phyloP scores from a whole-genome alignment of 2,797 vertebrate genomes.

The Anomalospiza imberbis region DNA sequence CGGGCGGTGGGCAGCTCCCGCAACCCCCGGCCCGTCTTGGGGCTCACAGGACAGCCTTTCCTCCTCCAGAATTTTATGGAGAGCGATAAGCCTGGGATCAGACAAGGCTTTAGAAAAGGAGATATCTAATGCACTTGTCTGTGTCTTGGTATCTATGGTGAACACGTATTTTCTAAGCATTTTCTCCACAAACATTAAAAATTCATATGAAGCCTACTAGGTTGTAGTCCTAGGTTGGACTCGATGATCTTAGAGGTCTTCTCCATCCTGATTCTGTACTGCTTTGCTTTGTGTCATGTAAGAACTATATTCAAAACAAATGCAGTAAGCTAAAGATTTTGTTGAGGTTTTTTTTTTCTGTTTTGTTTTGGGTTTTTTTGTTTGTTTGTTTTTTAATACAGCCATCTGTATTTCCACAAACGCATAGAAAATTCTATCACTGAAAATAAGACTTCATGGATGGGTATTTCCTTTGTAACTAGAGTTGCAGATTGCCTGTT shows the following conservation, averaged over 20 bases:
- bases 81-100: not conserved
- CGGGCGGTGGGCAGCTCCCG: not conserved
- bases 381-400: not conserved
- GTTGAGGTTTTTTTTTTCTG: not conserved
- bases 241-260: not conserved
- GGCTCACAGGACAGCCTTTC: not conserved
- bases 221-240: not conserved
- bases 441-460: not conserved
- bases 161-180: not conserved
- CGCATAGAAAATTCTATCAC: not conserved
- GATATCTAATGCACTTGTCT: not conserved
- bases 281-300: not conserved
- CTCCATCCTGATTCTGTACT: not conserved
- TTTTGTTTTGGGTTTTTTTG: not conserved
- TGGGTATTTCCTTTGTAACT: not conserved
- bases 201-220: not conserved
- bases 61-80: not conserved
- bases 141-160: accelerated
- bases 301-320: not conserved
- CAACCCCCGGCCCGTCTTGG: accelerated
- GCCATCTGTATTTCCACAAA: not conserved
- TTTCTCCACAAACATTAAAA: not conserved
- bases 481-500: not conserved
- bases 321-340: not conserved
- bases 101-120: not conserved